Evolutionary conservation across 2,113 vertebrate species (phyloP).

Genomic region (Pedetes capensis): DNA sequence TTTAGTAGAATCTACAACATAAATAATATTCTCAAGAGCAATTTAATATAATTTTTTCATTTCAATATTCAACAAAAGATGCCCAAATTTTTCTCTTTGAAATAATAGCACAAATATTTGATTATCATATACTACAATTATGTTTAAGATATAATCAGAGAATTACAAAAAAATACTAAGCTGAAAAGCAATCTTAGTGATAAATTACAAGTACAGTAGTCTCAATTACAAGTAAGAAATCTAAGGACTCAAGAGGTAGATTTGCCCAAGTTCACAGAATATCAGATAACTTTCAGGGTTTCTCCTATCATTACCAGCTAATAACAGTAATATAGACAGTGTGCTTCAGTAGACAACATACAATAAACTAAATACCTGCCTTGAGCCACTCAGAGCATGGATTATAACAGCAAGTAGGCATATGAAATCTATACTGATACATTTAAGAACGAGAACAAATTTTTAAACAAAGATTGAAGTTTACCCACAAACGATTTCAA

Average conservation of each 20-base stretch:
- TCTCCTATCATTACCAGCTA: not conserved
- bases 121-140: not conserved
- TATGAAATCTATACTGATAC: not conserved
- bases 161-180: conserved; percentile 1
- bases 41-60: conserved; percentile 39
- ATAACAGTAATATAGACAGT: not conserved
- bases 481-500: not conserved
- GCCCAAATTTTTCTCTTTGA: conserved; percentile 21
- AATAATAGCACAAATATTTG: conserved; percentile 11
- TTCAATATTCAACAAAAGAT: conserved; percentile 24
- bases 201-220: not conserved
- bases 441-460: not conserved
- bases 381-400: conserved; percentile 14
- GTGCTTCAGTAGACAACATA: not conserved
- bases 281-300: not conserved
- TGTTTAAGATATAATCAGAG: not conserved
- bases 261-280: conserved; percentile 28
- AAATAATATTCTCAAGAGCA: conserved; percentile 11
- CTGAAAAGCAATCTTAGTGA: not conserved
- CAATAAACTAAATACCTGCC: not conserved
- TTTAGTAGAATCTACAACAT: not conserved
- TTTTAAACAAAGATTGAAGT: not conserved
- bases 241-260: not conserved
- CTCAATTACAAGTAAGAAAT: conserved; percentile 17
- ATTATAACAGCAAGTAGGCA: not conserved